Evolutionary conservation across 2,797 vertebrate genomes (phyloP).

Genomic region (Melanotaenia pygmaea): DNA sequence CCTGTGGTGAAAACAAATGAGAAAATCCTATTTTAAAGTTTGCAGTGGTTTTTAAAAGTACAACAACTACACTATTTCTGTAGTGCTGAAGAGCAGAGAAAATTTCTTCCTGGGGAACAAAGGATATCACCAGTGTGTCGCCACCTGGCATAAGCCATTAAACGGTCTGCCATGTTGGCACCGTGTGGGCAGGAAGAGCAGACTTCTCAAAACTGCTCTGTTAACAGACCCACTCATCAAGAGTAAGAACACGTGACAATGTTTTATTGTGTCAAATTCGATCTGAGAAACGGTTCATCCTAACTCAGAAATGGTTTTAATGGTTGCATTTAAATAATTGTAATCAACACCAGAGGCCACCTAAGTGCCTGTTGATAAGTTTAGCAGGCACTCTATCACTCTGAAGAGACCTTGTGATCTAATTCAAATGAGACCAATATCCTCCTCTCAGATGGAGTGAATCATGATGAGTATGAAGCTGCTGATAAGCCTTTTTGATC

Average conservation of each 20-base stretch:
- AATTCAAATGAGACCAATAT: conserved; percentile 41
- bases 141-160: conserved; percentile 64
- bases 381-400: conserved; percentile 28
- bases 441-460: conserved; percentile 57
- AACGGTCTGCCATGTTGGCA: conserved; percentile 62
- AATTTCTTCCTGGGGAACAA: conserved; percentile 14
- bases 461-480: conserved; percentile 54
- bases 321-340: conserved; percentile 24
- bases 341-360: conserved; percentile 38
- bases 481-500: conserved; percentile 70
- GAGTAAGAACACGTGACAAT: conserved; percentile 18
- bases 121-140: conserved; percentile 45
- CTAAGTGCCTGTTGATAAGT: conserved; percentile 41
- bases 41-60: neutral
- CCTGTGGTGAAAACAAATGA: neutral
- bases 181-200: conserved; percentile 52
- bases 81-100: neutral
- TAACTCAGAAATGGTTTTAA: conserved; percentile 24
- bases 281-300: conserved; percentile 20
- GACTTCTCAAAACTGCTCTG: conserved; percentile 53
- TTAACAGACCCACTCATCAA: conserved; percentile 63
- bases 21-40: neutral
- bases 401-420: conserved; percentile 37
- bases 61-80: neutral
- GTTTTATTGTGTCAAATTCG: conserved; percentile 45